Evolutionary conservation across 2,888 invertebrate species (phyloP).

Genomic region (Andrena chrysosceles): DNA sequence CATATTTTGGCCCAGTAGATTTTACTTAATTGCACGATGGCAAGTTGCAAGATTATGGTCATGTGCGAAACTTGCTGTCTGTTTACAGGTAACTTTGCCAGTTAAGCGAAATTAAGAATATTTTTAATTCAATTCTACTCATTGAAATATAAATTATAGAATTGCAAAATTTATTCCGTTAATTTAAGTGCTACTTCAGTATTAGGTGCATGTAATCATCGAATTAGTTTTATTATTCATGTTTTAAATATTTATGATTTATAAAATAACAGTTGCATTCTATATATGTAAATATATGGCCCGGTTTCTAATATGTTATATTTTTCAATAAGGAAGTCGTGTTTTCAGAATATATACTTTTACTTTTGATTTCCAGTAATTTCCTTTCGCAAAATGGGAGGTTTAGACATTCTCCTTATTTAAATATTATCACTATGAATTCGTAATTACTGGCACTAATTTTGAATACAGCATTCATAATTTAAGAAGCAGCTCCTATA

Average conservation of each 20-base stretch:
- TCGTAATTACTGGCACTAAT: background rate
- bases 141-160: no score
- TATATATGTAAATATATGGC: no score
- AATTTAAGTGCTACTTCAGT: no score
- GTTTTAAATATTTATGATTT: no score
- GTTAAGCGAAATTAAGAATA: background rate
- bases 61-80: background rate
- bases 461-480: no score
- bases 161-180: no score
- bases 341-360: background rate
- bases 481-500: no score
- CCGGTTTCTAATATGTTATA: no score
- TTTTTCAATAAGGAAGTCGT: background rate
- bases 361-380: background rate
- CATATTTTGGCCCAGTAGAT: background rate
- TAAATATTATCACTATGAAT: conserved; percentile 10
- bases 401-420: background rate
- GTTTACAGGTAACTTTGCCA: no score
- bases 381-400: background rate
- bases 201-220: no score
- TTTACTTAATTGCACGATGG: background rate
- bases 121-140: background rate
- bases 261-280: no score
- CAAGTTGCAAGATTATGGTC: background rate
- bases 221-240: no score